phyloP scores from a whole-genome alignment of 1,140 invertebrate genomes.

The Drosophila kohkoa region DNA sequence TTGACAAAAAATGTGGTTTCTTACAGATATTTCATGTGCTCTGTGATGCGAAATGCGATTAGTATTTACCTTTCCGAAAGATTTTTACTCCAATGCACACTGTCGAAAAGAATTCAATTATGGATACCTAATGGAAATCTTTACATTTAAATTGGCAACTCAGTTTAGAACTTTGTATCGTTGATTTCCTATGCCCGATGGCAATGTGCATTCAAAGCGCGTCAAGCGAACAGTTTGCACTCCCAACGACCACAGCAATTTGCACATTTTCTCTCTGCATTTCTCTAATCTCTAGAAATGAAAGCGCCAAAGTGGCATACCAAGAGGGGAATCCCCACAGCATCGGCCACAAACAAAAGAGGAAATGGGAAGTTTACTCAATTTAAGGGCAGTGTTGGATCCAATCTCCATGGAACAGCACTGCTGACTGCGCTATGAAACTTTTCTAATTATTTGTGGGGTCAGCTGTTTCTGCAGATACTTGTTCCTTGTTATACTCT shows the following conservation, averaged over 20 bases:
- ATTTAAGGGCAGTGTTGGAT: conserved; percentile 13
- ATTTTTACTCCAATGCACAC: background rate
- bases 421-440: conserved; percentile 37
- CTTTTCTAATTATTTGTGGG: conserved; percentile 68
- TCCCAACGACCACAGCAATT: conserved; percentile 52
- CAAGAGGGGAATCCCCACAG: conserved; percentile 28
- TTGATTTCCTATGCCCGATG: background rate
- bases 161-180: background rate
- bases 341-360: conserved; percentile 21
- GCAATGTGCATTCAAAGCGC: conserved; percentile 36
- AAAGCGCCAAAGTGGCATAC: conserved; percentile 23
- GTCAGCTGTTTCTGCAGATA: conserved; percentile 39
- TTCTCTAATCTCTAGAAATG: conserved; percentile 27
- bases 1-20: no score
- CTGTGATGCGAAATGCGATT: background rate
- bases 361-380: conserved; percentile 31
- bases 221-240: conserved; percentile 24
- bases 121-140: conserved; percentile 24
- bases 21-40: background rate
- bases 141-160: conserved; percentile 24
- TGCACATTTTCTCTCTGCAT: conserved; percentile 41
- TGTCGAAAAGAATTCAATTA: conserved; percentile 7
- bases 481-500: conserved; percentile 9
- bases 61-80: background rate
- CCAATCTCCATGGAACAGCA: conserved; percentile 44